A percentile compares a stretch with the other conserved stretches of the same genome.
phyloP scores from a whole-genome alignment of 2,797 vertebrate species.

The Phataginus tricuspis region DNA sequence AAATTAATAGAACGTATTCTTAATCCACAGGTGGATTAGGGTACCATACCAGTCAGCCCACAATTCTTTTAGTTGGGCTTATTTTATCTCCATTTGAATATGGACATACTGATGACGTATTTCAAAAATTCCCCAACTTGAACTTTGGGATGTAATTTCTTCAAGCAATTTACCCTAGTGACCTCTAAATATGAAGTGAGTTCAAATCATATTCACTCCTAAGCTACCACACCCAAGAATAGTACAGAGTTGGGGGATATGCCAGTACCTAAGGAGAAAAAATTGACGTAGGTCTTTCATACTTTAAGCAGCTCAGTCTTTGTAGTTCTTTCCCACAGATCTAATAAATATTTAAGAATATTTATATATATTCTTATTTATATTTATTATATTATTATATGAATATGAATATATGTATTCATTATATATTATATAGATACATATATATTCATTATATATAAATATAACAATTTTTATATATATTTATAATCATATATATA shows the following conservation, averaged over 20 bases:
- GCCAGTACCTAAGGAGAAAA: not conserved
- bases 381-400: too few relatives aligned
- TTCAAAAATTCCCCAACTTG: not conserved
- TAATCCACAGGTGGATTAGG: not conserved
- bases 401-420: too few relatives aligned
- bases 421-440: too few relatives aligned
- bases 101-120: not conserved
- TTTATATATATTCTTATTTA: too few relatives aligned
- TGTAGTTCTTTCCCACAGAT: conserved; percentile 85
- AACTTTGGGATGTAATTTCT: not conserved
- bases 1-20: not conserved
- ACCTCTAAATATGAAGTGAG: not conserved
- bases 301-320: conserved; percentile 71
- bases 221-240: not conserved
- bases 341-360: conserved; percentile 71
- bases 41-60: not conserved
- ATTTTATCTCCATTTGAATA: not conserved
- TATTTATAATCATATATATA: too few relatives aligned
- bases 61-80: not conserved
- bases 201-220: not conserved
- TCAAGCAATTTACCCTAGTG: not conserved
- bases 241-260: not conserved
- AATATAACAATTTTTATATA: too few relatives aligned
- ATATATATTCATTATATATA: too few relatives aligned
- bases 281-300: not conserved